Evolutionary conservation across 1,140 invertebrate genomes (phyloP).

Genomic region (Drosophila bifasciata): DNA sequence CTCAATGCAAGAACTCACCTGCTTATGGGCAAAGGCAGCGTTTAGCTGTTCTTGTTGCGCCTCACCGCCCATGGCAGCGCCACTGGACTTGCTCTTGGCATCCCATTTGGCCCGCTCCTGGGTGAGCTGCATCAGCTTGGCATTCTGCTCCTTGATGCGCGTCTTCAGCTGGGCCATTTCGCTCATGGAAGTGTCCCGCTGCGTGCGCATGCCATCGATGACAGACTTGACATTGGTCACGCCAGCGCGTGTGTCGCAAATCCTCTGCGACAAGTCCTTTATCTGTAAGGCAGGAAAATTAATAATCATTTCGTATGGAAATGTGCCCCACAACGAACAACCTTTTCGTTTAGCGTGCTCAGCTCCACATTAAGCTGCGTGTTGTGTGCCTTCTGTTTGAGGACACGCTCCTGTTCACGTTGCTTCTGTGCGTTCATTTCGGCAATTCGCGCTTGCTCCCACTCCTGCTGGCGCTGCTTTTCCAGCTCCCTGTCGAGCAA

Average conservation of each 20-base stretch:
- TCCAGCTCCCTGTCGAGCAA: slow-evolving; percentile 92
- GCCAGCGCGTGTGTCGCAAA: slow-evolving; percentile 93
- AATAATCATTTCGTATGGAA: neutral
- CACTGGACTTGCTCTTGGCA: slow-evolving; percentile 86
- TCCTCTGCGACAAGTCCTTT: slow-evolving; percentile 93
- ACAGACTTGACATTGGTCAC: slow-evolving; percentile 97
- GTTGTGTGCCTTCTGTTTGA: slow-evolving; percentile 95
- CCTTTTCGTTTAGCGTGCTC: slow-evolving; percentile 89
- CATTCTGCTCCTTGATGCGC: slow-evolving; percentile 93
- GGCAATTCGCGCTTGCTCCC: slow-evolving; percentile 96
- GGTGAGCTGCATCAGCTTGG: slow-evolving; percentile 90
- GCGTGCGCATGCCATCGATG: slow-evolving; percentile 97
- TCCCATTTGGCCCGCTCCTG: slow-evolving; percentile 94
- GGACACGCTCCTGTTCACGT: slow-evolving; percentile 94
- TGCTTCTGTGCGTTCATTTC: slow-evolving; percentile 94
- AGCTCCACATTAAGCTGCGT: slow-evolving; percentile 88
- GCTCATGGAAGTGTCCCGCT: slow-evolving; percentile 94
- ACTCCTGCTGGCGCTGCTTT: slow-evolving; percentile 96
- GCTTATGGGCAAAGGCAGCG: slow-evolving; percentile 82
- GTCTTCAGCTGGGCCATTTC: slow-evolving; percentile 95
- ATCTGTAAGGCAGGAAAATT: slow-evolving; percentile 80
- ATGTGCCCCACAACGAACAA: slow-evolving; percentile 1
- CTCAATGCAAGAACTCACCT: slow-evolving; percentile 35
- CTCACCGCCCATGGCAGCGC: slow-evolving; percentile 45
- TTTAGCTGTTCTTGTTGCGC: slow-evolving; percentile 76